phyloP scores from a whole-genome alignment of 1,140 invertebrate species.

The Ephestia elutella region DNA sequence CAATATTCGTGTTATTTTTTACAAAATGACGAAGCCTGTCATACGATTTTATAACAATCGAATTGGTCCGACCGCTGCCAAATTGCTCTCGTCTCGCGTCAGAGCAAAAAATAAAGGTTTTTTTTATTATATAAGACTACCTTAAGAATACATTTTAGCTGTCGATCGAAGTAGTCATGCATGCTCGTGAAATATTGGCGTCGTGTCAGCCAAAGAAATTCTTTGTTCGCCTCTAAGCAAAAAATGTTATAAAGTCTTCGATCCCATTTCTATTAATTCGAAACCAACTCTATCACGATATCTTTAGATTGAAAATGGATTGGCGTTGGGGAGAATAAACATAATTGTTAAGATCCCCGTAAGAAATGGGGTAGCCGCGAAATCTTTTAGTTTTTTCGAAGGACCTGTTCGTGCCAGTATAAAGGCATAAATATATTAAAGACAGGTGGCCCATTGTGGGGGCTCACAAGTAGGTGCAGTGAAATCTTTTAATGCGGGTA shows the following conservation, averaged over 20 bases:
- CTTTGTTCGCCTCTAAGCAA: constrained; percentile 13
- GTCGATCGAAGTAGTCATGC: constrained; percentile 11
- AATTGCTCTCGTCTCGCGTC: constrained; percentile 5
- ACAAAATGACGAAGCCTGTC: neutral
- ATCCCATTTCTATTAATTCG: neutral
- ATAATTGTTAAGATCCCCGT: neutral
- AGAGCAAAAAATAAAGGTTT: neutral
- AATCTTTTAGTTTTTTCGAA: constrained; percentile 8
- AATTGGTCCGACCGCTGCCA: neutral
- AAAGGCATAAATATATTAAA: neutral
- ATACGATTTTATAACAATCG: neutral
- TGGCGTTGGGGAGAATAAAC: neutral
- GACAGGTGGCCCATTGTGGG: neutral
- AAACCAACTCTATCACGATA: neutral
- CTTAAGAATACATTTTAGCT: constrained; percentile 2
- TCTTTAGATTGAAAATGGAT: neutral
- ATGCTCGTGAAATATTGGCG: constrained; percentile 14
- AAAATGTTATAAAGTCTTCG: constrained; percentile 7
- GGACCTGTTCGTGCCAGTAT: neutral
- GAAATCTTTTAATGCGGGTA: constrained; percentile 3
- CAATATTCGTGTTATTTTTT: neutral
- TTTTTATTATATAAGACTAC: neutral
- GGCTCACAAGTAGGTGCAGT: neutral
- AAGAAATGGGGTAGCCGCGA: constrained; percentile 10
- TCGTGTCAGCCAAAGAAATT: constrained; percentile 11